A percentile compares a stretch with the other conserved stretches of the same genome.
These are phyloP conservation scores for Pristis pectinata DNA, from an alignment of 2,797 vertebrate genomes.

Conservation along the genomic window DNA sequence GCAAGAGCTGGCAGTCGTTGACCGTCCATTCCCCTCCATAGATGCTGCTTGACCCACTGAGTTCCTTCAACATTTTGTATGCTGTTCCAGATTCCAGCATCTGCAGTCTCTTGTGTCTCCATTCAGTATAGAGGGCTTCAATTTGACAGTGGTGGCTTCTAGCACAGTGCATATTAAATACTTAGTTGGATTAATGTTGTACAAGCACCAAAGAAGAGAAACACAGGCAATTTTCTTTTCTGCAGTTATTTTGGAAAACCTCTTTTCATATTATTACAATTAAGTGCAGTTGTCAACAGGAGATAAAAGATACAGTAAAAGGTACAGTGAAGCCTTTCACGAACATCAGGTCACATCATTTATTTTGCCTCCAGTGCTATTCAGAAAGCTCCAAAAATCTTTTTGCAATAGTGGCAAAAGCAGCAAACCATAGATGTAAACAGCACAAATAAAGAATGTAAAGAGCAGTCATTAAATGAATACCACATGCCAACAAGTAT, in stretches of 20 bases:
- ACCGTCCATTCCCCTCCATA: too few species aligned
- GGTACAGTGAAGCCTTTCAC: not conserved
- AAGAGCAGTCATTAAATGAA: not conserved
- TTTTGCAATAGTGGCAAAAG: not conserved
- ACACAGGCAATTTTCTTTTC: not conserved
- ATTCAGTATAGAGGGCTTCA: too few species aligned
- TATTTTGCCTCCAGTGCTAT: not conserved
- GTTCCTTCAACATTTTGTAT: too few species aligned
- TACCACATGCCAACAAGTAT: not conserved
- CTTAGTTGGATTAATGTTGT: not conserved
- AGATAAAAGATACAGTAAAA: not conserved
- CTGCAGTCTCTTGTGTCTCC: too few species aligned
- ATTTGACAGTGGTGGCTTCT: not conserved
- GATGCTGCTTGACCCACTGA: too few species aligned
- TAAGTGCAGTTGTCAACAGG: not conserved
- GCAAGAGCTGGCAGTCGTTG: too few species aligned
- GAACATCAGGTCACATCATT: not conserved
- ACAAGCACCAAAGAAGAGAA: not conserved
- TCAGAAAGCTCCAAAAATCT: not conserved
- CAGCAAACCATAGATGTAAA: not conserved
- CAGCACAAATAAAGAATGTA: not conserved
- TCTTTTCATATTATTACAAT: not conserved
- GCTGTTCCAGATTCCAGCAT: too few species aligned
- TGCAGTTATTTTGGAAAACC: not conserved
- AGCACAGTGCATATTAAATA: too few species aligned